phyloP scores from a whole-genome alignment of 2,797 vertebrate species.

The Avahi laniger region DNA sequence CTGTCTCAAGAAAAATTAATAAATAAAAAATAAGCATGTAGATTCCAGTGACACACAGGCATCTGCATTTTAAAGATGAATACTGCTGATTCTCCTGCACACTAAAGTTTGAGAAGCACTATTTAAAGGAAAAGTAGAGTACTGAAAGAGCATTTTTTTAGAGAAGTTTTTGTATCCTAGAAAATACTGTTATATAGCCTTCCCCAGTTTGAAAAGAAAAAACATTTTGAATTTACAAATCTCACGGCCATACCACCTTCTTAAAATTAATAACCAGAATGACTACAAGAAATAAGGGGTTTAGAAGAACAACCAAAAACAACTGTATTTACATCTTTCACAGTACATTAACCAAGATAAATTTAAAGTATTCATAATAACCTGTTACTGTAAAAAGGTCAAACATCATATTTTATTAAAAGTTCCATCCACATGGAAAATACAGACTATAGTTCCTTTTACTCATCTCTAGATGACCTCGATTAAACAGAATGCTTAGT shows the following conservation, averaged over 20 bases:
- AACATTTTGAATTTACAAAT: not conserved
- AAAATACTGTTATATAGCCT: not conserved
- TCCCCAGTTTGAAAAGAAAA: not conserved
- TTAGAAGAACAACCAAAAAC: not conserved
- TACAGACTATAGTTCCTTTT: not conserved
- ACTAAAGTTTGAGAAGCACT: not conserved
- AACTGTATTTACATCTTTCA: constrained; percentile 27
- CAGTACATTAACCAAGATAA: not conserved
- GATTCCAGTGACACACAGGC: not conserved
- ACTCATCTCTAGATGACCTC: not conserved
- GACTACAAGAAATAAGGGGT: not conserved
- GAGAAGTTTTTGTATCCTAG: not conserved
- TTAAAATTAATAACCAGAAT: constrained; percentile 31
- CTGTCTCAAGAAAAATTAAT: not conserved
- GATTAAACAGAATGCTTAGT: not conserved
- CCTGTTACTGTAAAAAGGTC: not conserved
- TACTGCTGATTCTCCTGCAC: not conserved
- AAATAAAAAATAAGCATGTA: not conserved
- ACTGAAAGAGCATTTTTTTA: not conserved
- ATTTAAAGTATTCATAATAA: not conserved
- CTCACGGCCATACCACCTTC: not conserved
- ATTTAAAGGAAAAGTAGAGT: not conserved
- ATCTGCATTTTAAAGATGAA: not conserved
- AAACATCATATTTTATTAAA: not conserved
- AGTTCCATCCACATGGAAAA: not conserved